Evolutionary conservation across 2,797 vertebrate genomes (phyloP).

Genomic region (Gouania willdenowi): DNA sequence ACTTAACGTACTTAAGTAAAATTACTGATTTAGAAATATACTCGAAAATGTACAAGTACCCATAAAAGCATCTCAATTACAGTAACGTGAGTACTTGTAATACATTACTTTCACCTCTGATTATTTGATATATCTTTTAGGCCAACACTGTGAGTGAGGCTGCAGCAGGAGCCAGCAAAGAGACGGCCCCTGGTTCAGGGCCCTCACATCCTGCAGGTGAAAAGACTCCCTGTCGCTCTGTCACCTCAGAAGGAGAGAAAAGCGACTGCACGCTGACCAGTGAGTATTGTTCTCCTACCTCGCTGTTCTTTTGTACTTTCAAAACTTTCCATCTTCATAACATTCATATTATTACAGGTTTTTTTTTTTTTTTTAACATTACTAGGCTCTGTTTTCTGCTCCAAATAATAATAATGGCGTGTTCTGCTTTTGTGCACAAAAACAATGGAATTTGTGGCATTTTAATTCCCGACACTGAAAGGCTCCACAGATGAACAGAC

Average conservation of each 20-base stretch:
- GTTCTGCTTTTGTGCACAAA: background rate
- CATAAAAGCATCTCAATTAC: no score
- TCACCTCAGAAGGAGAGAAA: constrained; percentile 62
- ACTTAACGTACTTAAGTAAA: no score
- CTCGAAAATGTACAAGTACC: no score
- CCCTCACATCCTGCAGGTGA: constrained; percentile 48
- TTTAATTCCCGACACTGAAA: no score
- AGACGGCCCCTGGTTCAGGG: constrained; percentile 33
- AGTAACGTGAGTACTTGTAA: no score
- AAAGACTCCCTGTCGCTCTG: constrained; percentile 45
- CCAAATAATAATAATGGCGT: no score
- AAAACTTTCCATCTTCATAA: background rate
- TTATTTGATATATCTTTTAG: constrained; percentile 75
- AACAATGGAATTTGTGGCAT: background rate
- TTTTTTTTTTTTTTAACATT: background rate
- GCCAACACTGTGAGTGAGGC: constrained; percentile 57
- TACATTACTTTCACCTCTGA: no score
- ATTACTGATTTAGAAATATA: no score
- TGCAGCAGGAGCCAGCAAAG: constrained; percentile 42
- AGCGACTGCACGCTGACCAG: constrained; percentile 73
- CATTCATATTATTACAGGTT: background rate
- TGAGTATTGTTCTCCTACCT: constrained; percentile 54
- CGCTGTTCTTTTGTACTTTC: background rate
- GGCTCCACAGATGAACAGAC: background rate
- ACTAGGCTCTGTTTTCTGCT: no score